Evolutionary conservation across 2,113 vertebrate species (phyloP).

Genomic region (Onychostoma macrolepis): DNA sequence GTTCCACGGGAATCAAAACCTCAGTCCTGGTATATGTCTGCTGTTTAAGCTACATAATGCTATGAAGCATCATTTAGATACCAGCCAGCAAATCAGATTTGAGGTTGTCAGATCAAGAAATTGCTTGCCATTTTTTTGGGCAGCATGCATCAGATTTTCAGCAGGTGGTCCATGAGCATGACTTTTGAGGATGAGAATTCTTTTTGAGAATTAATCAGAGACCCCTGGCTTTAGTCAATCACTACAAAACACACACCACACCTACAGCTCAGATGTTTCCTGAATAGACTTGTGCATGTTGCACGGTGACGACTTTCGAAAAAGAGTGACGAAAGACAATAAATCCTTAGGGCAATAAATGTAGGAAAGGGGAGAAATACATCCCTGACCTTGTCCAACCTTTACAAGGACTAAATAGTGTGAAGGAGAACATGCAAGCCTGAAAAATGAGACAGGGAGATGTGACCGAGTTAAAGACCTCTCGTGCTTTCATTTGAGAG

Average conservation of each 20-base stretch:
- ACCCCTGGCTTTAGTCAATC: not conserved
- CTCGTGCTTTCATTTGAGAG: not conserved
- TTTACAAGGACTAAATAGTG: not conserved
- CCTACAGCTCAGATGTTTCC: slow-evolving; percentile 29
- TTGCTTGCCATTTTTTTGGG: not conserved
- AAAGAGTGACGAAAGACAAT: slow-evolving; percentile 11
- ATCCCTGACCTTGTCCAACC: not conserved
- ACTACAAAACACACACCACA: not conserved
- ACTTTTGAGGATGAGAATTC: not conserved
- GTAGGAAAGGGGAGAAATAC: slow-evolving; percentile 1
- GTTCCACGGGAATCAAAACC: no score
- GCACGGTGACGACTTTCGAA: not conserved
- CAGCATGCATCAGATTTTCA: not conserved
- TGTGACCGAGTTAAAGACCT: not conserved
- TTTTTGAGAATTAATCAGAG: not conserved
- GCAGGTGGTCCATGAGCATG: not conserved
- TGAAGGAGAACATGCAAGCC: not conserved
- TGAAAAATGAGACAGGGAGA: slow-evolving; percentile 15
- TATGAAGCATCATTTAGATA: not conserved
- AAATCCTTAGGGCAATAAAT: slow-evolving; percentile 23
- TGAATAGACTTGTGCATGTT: not conserved
- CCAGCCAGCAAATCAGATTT: not conserved
- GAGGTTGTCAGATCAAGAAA: not conserved
- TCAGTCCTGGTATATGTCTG: no score
- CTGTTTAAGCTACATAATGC: not conserved